These are phyloP conservation scores for Spheniscus humboldti DNA, from an alignment of 2,797 vertebrate genomes.

Conservation along the genomic window DNA sequence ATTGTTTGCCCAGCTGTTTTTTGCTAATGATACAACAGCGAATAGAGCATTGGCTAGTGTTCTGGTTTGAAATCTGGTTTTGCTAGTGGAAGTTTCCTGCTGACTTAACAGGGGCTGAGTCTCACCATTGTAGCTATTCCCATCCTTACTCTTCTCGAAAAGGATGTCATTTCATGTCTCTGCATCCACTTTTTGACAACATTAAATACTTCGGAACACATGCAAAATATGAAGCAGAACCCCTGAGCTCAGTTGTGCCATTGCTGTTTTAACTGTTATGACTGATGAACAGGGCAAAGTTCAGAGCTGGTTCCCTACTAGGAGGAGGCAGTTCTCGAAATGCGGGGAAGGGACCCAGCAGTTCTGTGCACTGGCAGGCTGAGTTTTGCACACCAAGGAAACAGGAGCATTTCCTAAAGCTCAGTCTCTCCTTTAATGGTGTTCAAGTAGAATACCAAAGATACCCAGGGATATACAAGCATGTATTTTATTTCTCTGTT, in stretches of 20 bases:
- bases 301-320: neutral
- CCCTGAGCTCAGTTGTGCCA: neutral
- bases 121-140: neutral
- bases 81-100: neutral
- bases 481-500: neutral
- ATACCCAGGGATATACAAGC: neutral
- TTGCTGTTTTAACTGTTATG: neutral
- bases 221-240: neutral
- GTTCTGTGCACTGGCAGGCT: neutral
- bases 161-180: neutral
- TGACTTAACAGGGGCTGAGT: neutral
- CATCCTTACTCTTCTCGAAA: neutral
- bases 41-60: neutral
- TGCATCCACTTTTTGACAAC: neutral
- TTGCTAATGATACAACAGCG: neutral
- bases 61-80: neutral
- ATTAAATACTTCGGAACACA: neutral
- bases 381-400: neutral
- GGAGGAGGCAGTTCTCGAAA: neutral
- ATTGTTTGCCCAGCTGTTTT: neutral
- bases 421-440: neutral
- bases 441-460: neutral
- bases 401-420: neutral
- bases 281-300: neutral
- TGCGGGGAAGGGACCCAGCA: neutral